Percentiles rank a stretch among this genome's conserved stretches.
Evolutionary conservation across 1,140 invertebrate species (phyloP).

Genomic region (Acromyrmex heyeri): DNA sequence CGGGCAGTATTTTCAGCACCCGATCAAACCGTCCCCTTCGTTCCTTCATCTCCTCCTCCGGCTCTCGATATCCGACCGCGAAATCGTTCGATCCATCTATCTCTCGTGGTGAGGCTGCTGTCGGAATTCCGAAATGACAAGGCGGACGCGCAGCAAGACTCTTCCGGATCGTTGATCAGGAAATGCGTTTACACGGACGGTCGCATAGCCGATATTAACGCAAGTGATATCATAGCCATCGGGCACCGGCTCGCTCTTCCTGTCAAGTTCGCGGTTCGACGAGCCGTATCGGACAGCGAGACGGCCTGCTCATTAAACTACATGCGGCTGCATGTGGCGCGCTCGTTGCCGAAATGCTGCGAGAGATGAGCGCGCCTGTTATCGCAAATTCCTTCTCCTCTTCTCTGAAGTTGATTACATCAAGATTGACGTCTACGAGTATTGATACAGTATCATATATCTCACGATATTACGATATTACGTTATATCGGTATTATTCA

Average conservation of each 20-base stretch:
- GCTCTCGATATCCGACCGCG: conserved; percentile 16
- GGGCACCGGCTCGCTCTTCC: conserved; percentile 11
- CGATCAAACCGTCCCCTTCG: conserved; percentile 34
- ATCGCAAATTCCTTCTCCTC: conserved; percentile 10
- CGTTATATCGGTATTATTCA: not conserved
- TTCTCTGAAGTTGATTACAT: not conserved
- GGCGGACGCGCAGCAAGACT: conserved; percentile 36
- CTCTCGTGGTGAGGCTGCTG: conserved; percentile 39
- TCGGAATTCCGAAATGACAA: conserved; percentile 42
- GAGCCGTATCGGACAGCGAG: conserved; percentile 51
- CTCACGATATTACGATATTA: not conserved
- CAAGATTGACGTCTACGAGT: not conserved
- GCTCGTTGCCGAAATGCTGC: conserved; percentile 39
- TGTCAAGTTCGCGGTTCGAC: conserved; percentile 57
- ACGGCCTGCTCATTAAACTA: conserved; percentile 44
- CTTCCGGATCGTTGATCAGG: conserved; percentile 51
- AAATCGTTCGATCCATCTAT: conserved; percentile 26
- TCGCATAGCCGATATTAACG: conserved; percentile 49
- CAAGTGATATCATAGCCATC: conserved; percentile 36
- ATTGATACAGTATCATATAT: not conserved
- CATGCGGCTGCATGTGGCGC: conserved; percentile 49
- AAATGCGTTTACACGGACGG: conserved; percentile 58
- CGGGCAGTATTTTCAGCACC: conserved; percentile 50
- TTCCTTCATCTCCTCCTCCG: not conserved
- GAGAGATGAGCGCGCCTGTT: conserved; percentile 30